Evolutionary conservation across 2,888 invertebrate species (phyloP), one percentile per base, ranked within the genome.

Genomic region (Polymixis lichenea): DNA sequence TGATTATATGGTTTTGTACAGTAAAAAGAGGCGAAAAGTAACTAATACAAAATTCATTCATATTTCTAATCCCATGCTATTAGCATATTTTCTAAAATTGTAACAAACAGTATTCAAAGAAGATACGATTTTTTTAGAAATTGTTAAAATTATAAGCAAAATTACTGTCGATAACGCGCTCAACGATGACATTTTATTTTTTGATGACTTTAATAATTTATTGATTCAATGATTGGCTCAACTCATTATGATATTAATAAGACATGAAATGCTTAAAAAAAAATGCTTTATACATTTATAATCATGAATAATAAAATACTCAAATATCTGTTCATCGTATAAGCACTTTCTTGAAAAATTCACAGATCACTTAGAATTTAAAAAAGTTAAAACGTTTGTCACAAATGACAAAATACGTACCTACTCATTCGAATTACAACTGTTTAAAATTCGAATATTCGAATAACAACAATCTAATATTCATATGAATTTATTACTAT

Each of bases 1-100:
- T 86, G 84, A 66, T 86, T 86, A 86, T 86, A 86, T 84, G 82
- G 69, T 83, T 65, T 61, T 77, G 71, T 74, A 77, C 67, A 80
- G 60, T n/a, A 28, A 71, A 11, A 46, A 25, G 19, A 28, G 22
- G 25, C 7, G 19, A 58, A 51, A 80, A 53, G 0, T 22, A 19
- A 13, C 11, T 9, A 9, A 28, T 7, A 46, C 32, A 8, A 38
- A 38, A 53, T 76, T 19, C 25, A 32, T 71, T 80, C 6, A 38
- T 19, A 13, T 77, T 61, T 32, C 7, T 1, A 5, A 19, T 17
- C 1, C 8, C 15, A 61, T 19, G 11, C 49, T n/a, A 70, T 19
- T 17, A n/a, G 28, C 38, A 28, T 72, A 22, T 70, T 51, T 66
- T 56, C 11, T 15, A 60, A 66, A 56, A 67, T 28, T 69, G 56